Evolutionary conservation across 30 jellyfish, hydroid and myxozoan species (phyloP), one percentile per base, ranked within the genome.

Genomic region (Pelagia noctiluca): DNA sequence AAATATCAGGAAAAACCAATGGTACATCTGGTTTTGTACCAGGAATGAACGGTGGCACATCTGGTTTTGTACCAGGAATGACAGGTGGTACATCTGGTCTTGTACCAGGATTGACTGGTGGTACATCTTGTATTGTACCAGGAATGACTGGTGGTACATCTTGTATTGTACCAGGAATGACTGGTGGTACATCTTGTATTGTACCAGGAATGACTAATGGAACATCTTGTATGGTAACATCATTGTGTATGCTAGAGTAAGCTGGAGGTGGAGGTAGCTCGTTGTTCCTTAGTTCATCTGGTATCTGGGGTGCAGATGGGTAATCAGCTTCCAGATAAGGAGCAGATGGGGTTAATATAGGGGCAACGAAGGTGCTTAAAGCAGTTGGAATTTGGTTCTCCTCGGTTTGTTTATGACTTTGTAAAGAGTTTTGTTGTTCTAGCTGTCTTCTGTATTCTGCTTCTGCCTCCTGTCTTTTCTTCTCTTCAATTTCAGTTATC

Each of bases 201-300:
- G n/a, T 19, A 76, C 29, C 26, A 3, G 78, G 62, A 24, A n/a
- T 1, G 32, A 21, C 26, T 18, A 22, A 36, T 33, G 54, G 82
- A 35, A 38, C 26, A 23, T 35, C 66, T 34, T 73, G 52, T 33
- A 28, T 24, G 16, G 8, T 26, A 57, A 12, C 72, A 57, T 57
- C 50, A 63, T 5, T 63, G 2, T 63, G 63, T 3, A 85, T 48
- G 23, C 67, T 57, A 5, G 94, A 36, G 37, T 74, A 71, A n/a
- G 94, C 83, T 2, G 94, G 88, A 0, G 88, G 88, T 65, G 83
- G 86, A 1, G 37, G 76, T 63, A 63, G 68, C 16, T 52, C 68
- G 7, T 52, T 77, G 29, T 64, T 80, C 0, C 84, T 85, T 2
- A 69, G 31, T 5, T 78, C 76, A 1, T 84, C 88, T 23, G 50